Conservation (phyloP, 2,888 invertebrate species). For the Epinotia ramella region DNA sequence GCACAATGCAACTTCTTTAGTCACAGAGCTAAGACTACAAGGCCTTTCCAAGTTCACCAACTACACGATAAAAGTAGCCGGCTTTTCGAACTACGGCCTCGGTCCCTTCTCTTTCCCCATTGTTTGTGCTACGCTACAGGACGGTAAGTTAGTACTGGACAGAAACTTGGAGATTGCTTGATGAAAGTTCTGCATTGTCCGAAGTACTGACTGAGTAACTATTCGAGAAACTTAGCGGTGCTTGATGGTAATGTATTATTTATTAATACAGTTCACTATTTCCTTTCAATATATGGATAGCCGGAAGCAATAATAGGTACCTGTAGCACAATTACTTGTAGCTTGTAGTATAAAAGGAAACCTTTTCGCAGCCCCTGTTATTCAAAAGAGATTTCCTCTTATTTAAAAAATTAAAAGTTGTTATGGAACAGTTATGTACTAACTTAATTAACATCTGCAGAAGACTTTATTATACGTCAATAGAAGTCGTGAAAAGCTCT, state of each 20-base stretch:
- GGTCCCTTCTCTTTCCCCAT: slow-evolving; percentile 91
- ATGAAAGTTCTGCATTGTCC: slow-evolving; percentile 27
- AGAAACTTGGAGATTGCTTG: slow-evolving; percentile 21
- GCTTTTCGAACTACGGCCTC: slow-evolving; percentile 94
- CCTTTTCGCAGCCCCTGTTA: too few species aligned
- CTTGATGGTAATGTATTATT: neutral
- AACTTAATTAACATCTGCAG: too few species aligned
- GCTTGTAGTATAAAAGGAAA: too few species aligned
- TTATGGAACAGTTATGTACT: too few species aligned
- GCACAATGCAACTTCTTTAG: slow-evolving; percentile 86
- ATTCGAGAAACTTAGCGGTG: neutral
- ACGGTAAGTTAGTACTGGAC: slow-evolving; percentile 84
- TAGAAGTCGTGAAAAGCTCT: too few species aligned
- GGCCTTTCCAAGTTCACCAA: slow-evolving; percentile 93
- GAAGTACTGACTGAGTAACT: slow-evolving; percentile 22
- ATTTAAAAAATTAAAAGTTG: too few species aligned
- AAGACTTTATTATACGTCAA: too few species aligned
- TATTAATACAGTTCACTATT: neutral
- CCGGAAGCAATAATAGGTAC: neutral
- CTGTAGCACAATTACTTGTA: neutral
- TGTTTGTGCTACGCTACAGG: slow-evolving; percentile 93
- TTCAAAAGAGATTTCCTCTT: too few species aligned
- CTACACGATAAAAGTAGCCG: slow-evolving; percentile 94
- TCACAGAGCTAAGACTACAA: slow-evolving; percentile 91
- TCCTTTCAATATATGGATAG: neutral